These are phyloP conservation scores for Pyralis farinalis DNA, from an alignment of 2,888 invertebrate genomes.

Conservation along the genomic window DNA sequence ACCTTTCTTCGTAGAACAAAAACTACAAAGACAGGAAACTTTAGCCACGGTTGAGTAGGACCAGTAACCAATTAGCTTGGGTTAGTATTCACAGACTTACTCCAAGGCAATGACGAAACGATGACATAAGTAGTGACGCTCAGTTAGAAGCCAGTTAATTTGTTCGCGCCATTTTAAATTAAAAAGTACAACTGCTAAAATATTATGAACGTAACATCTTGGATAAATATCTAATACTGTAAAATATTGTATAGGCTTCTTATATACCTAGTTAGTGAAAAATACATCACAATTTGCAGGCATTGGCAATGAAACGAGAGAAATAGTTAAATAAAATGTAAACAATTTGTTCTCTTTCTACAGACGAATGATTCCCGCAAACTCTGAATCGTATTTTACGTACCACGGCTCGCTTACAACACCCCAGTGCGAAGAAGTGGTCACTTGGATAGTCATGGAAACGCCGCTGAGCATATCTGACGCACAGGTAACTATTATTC, in stretches of 20 bases:
- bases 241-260: too few relatives aligned
- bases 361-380: slow-evolving; percentile 81
- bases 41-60: slow-evolving; percentile 1
- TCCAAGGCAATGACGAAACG: neutral
- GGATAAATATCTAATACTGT: too few relatives aligned
- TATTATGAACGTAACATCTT: too few relatives aligned
- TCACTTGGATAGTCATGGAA: slow-evolving; percentile 86
- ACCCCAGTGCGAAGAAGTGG: slow-evolving; percentile 86
- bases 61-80: neutral
- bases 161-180: too few relatives aligned
- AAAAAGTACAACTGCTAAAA: too few relatives aligned
- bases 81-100: neutral
- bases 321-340: too few relatives aligned
- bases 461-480: slow-evolving; percentile 55
- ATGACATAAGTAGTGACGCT: neutral
- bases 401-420: slow-evolving; percentile 90
- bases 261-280: too few relatives aligned
- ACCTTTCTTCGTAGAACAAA: slow-evolving; percentile 4
- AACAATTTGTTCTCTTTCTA: slow-evolving; percentile 6
- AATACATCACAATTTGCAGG: too few relatives aligned
- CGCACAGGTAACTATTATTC: slow-evolving; percentile 51
- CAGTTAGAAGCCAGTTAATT: too few relatives aligned
- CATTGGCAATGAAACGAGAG: too few relatives aligned
- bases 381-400: slow-evolving; percentile 82
- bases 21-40: slow-evolving; percentile 2